Evolutionary conservation across 2,113 vertebrate species (phyloP), one percentile per base, ranked within the genome.

Genomic region (Pteropus alecto): DNA sequence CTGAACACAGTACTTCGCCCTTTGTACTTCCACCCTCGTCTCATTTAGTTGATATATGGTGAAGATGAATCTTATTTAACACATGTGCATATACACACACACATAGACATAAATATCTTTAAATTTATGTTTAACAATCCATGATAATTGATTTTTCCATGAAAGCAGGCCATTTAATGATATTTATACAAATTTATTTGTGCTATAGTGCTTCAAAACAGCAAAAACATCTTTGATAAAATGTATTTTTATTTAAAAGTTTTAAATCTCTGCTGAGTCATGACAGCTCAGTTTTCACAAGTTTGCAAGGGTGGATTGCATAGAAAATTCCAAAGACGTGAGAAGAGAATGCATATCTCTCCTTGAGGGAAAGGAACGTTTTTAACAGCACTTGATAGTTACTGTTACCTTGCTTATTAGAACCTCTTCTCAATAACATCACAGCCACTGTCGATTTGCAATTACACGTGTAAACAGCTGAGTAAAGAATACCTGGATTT

Each of bases 381-480:
- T 65, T 33, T 81, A 81, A 51, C 4, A 26, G 30, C 33, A 11
- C 24, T 46, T 21, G 16, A 22, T 70, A 54, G 87, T 95, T 86
- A 73, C 24, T n/a, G 26, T 71, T 90, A 70, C 61, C 46, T 51
- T 70, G 41, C 19, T 70, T 94, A 65, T 96, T 96, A 97, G 5
- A 83, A 67, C 15, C 56, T 93, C 86, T 92, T 96, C n/a, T 96
- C 63, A 96, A 67, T 97, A 97, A 84, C 88, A 96, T 95, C 85
- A 41, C 33, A 73, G 92, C 77, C 88, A 46, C 22, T 78, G 46
- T 28, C 77, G n/a, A 85, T 95, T 96, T 97, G 7, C 96, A 96
- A 90, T 96, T 91, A 95, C 71, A 81, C 88, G 74, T 97, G 79
- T 86, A 95, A 97, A 95, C 70, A 98, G 74, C 83, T 96, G 94